Evolutionary conservation across 2,113 vertebrate genomes (phyloP).

Genomic region (Calyptomena viridis): DNA sequence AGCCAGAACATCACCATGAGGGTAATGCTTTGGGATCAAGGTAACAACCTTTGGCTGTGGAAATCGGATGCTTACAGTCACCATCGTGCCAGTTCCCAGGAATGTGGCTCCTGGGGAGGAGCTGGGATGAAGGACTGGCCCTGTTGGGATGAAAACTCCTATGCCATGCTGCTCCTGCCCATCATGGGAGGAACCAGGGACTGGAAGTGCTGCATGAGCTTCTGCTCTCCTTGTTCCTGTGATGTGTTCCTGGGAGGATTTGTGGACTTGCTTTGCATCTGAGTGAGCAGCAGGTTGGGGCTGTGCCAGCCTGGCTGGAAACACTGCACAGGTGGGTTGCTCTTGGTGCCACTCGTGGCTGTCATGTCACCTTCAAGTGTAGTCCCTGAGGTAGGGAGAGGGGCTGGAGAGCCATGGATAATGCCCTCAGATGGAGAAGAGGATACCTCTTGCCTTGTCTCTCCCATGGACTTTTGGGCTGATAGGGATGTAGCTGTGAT

Average conservation of each 20-base stretch:
- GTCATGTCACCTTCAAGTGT: neutral
- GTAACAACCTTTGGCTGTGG: neutral
- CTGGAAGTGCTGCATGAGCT: neutral
- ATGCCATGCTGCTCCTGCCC: neutral
- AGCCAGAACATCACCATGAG: neutral
- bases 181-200: neutral
- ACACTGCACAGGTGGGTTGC: neutral
- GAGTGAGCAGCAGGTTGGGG: neutral
- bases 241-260: neutral
- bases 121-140: neutral
- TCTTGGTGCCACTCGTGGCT: neutral
- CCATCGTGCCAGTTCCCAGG: fast-evolving
- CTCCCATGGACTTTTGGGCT: neutral
- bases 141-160: no score
- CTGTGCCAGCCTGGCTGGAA: neutral
- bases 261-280: neutral
- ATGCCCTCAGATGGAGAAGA: neutral
- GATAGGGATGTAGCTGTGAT: neutral
- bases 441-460: neutral
- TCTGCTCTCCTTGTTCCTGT: neutral
- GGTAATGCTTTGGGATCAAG: neutral
- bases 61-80: fast-evolving
- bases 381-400: neutral
- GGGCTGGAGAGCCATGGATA: neutral
- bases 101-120: neutral